phyloP scores from a whole-genome alignment of 2,888 invertebrate species.

The Conistra vaccinii region DNA sequence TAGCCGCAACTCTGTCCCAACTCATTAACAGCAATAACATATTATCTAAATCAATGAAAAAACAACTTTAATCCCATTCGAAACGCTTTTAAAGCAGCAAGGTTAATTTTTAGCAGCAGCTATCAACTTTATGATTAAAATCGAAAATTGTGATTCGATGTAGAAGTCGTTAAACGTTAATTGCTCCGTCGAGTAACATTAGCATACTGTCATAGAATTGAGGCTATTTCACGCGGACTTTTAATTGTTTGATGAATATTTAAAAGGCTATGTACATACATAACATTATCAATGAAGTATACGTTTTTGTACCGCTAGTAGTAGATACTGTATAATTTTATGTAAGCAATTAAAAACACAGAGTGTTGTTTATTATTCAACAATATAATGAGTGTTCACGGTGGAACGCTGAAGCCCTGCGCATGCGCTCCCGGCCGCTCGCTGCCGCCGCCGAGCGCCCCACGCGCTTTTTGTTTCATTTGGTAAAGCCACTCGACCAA shows the following conservation, averaged over 20 bases:
- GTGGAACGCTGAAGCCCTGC: constrained; percentile 48
- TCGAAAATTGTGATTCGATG: constrained; percentile 74
- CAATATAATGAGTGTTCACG: constrained; percentile 75
- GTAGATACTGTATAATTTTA: constrained; percentile 74
- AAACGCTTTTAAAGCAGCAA: constrained; percentile 67
- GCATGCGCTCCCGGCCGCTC: constrained; percentile 33
- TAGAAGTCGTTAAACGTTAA: constrained; percentile 78
- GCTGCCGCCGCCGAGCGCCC: constrained; percentile 53
- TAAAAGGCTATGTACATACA: constrained; percentile 77
- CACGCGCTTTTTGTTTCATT: constrained; percentile 77
- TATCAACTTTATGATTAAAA: constrained; percentile 71
- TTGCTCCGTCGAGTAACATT: constrained; percentile 75
- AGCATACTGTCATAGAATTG: constrained; percentile 78
- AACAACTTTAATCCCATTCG: constrained; percentile 66
- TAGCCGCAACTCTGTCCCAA: constrained; percentile 67
- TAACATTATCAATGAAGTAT: constrained; percentile 78
- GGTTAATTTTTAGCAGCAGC: constrained; percentile 65
- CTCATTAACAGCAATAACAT: constrained; percentile 78
- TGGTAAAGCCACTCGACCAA: constrained; percentile 75
- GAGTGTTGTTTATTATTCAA: constrained; percentile 77
- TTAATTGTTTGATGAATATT: constrained; percentile 84
- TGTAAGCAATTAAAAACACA: constrained; percentile 79
- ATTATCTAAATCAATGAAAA: constrained; percentile 71
- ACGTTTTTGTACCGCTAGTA: constrained; percentile 71
- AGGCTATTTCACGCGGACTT: constrained; percentile 78